A percentile compares a stretch with the other conserved stretches of the same genome.
Evolutionary conservation across 2,113 vertebrate species (phyloP).

Genomic region (Callorhinus ursinus): DNA sequence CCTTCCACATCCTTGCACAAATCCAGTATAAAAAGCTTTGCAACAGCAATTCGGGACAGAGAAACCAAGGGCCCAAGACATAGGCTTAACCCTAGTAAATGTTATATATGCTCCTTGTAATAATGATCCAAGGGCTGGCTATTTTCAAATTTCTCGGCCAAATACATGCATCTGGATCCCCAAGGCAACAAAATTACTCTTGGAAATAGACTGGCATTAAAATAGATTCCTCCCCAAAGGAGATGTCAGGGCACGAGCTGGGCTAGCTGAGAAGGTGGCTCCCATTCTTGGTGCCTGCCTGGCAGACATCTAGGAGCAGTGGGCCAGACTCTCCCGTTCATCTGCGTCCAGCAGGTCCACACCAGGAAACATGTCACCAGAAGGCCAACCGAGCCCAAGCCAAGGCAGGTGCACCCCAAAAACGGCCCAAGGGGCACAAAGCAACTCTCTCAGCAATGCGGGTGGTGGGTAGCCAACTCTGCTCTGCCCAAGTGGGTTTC

Average conservation of each 20-base stretch:
- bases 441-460: neutral
- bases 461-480: accelerated
- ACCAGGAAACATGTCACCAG: neutral
- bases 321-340: neutral
- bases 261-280: neutral
- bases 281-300: neutral
- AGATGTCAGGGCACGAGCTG: accelerated
- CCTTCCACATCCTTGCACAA: neutral
- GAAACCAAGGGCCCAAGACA: neutral
- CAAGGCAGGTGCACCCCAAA: neutral
- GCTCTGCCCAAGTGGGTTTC: neutral
- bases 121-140: neutral
- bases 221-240: neutral
- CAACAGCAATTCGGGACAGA: neutral
- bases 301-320: neutral
- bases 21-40: neutral
- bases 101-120: neutral
- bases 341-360: neutral
- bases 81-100: neutral
- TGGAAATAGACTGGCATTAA: neutral
- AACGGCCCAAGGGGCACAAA: neutral
- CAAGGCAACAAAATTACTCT: neutral
- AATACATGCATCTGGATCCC: neutral
- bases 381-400: neutral
- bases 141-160: neutral